Conservation (phyloP, 2,113 vertebrate species). For the Madoqua kirkii region DNA sequence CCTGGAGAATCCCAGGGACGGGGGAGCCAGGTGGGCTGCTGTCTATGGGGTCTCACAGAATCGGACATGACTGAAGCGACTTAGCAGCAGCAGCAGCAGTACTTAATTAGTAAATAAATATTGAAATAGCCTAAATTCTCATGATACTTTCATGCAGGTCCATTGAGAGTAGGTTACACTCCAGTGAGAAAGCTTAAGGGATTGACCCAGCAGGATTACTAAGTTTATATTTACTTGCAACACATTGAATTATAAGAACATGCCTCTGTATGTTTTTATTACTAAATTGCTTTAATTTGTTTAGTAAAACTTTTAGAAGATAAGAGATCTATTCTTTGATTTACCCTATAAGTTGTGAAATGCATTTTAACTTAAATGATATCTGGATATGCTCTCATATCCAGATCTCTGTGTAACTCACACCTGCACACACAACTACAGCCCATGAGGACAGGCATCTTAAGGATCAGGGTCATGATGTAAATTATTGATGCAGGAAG, state of each 20-base stretch:
- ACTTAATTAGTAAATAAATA: background rate
- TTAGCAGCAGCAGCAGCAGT: too few species aligned
- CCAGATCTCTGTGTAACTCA: background rate
- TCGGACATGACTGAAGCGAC: too few species aligned
- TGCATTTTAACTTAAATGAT: background rate
- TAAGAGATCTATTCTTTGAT: background rate
- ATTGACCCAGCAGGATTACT: background rate
- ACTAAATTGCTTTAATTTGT: background rate
- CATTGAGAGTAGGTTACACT: background rate
- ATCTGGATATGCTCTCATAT: background rate
- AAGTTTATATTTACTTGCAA: background rate
- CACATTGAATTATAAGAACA: rapidly evolving
- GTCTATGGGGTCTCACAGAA: too few species aligned
- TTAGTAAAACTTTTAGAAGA: background rate
- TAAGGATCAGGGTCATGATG: background rate
- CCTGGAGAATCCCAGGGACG: too few species aligned
- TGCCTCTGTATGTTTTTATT: background rate
- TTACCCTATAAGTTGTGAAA: background rate
- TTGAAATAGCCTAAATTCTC: background rate
- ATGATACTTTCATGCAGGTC: background rate
- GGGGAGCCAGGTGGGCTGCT: too few species aligned
- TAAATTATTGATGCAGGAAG: background rate
- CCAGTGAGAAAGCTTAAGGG: background rate
- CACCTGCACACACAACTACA: background rate
- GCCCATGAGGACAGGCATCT: background rate